Base-by-base conservation (phyloP, 2,888 invertebrate genomes). In the Dorcus hopei region DNA sequence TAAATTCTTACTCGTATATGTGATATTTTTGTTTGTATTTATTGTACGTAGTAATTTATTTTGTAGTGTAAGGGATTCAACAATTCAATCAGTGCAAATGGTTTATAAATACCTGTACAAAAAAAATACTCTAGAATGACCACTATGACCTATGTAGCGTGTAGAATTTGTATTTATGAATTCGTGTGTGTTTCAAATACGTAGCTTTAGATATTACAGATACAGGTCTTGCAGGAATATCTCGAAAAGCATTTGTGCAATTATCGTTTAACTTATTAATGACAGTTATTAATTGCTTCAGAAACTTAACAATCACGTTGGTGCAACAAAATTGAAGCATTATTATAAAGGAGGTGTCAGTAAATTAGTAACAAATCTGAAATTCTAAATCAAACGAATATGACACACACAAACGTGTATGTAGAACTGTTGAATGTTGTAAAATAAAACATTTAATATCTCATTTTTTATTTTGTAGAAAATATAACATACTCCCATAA, bases 201-300 rank as follows among this genome's bases (percentile, higher is more conserved):
- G 23, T 47, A 47, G 33, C 47, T 47, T 47, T 47, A 42, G 19
- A 43, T 40, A 14, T 41, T 41, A 51, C n/a, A 11, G 50, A 40
- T 41, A 39, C 14, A 51, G 39, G 23, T 51, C 40, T 51, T 41
- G 51, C 11, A 40, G 40, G 14, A 51, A 38, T 51, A 49, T 51
- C 26, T 33, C 26, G 51, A 41, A 40, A 41, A 3, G 19, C 2
- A 19, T 19, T 19, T 19, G 19, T 19, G 19, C 19, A 19, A 19
- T 19, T 50, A 38, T 50, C 41, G 51, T 51, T 41, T 41, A 51
- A 16, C 14, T 23, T n/a, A 47, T 11, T 47, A 47, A 16, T 11
- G 19, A 26, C 23, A 11, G 33, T 3, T 19, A 47, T 16, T n/a
- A 47, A 16, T 33, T 33, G 26, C 26, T 7, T 6, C 3, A 33